A percentile compares a stretch with the other conserved stretches of the same genome.
Evolutionary conservation across 2,888 invertebrate genomes (phyloP).

Genomic region (Epinotia bilunana): DNA sequence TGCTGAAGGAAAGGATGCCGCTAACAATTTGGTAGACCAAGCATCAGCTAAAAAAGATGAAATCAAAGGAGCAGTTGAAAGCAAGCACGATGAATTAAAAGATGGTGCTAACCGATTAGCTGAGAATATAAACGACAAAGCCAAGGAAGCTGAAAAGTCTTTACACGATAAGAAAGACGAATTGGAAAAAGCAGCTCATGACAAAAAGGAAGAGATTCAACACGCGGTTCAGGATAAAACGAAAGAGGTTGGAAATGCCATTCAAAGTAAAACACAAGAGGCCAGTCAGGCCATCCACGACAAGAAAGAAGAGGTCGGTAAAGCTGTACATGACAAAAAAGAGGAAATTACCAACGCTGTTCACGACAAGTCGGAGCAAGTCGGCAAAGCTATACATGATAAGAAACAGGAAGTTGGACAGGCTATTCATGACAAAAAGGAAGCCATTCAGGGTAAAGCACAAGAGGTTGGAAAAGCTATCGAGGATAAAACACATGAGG

Average conservation of each 20-base stretch:
- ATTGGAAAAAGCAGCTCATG: slow-evolving; percentile 41
- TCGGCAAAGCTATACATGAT: slow-evolving; percentile 48
- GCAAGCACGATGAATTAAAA: slow-evolving; percentile 64
- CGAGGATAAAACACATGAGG: slow-evolving; percentile 56
- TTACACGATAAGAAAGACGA: slow-evolving; percentile 48
- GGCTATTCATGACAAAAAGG: slow-evolving; percentile 48
- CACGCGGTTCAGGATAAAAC: slow-evolving; percentile 46
- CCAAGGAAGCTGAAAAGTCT: slow-evolving; percentile 57
- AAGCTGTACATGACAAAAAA: slow-evolving; percentile 50
- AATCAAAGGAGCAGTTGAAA: slow-evolving; percentile 59
- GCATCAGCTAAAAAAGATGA: slow-evolving; percentile 69
- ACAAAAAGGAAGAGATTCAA: slow-evolving; percentile 49
- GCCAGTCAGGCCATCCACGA: slow-evolving; percentile 39
- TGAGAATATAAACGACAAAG: slow-evolving; percentile 57
- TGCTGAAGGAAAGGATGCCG: slow-evolving; percentile 69
- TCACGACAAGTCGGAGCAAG: slow-evolving; percentile 49
- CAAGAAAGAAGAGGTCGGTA: slow-evolving; percentile 54
- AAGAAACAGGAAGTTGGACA: slow-evolving; percentile 48
- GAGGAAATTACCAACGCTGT: slow-evolving; percentile 34
- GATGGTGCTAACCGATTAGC: slow-evolving; percentile 53
- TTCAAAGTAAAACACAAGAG: slow-evolving; percentile 55
- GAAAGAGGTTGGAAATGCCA: slow-evolving; percentile 50
- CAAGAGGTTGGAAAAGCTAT: slow-evolving; percentile 56
- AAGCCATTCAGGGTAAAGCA: slow-evolving; percentile 57
- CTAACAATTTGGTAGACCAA: slow-evolving; percentile 67